Conservation (phyloP, 1,140 invertebrate genomes). For the Aphaenogaster ashmeadi region DNA sequence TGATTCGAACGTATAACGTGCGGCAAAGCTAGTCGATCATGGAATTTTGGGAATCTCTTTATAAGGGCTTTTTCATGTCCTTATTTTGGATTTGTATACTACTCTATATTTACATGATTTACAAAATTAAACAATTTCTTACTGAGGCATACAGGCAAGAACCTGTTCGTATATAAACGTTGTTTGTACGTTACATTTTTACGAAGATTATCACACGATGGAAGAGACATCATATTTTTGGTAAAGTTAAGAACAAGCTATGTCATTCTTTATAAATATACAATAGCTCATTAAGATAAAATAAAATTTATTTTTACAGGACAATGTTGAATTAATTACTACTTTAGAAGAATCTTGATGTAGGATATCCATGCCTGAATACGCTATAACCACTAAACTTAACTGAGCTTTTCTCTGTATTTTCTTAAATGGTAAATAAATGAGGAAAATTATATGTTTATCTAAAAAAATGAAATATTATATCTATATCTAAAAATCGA, state of each 20-base stretch:
- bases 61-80: too few relatives aligned
- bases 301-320: neutral
- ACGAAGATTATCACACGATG: neutral
- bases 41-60: neutral
- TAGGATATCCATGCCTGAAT: neutral
- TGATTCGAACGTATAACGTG: neutral
- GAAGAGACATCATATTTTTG: neutral
- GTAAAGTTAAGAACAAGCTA: neutral
- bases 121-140: neutral
- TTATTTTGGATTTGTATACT: too few relatives aligned
- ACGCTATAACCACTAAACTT: neutral
- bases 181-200: conserved; percentile 1
- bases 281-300: neutral
- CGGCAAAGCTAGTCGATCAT: neutral
- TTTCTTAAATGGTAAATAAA: neutral
- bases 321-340: neutral
- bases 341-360: neutral
- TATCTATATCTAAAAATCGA: neutral
- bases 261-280: neutral
- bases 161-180: neutral
- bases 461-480: neutral
- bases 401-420: neutral
- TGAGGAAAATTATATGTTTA: neutral
- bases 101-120: neutral
- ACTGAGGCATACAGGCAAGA: too few relatives aligned